These are phyloP conservation scores for Castor canadensis DNA, from an alignment of 2,113 vertebrate species.

Conservation along the genomic window DNA sequence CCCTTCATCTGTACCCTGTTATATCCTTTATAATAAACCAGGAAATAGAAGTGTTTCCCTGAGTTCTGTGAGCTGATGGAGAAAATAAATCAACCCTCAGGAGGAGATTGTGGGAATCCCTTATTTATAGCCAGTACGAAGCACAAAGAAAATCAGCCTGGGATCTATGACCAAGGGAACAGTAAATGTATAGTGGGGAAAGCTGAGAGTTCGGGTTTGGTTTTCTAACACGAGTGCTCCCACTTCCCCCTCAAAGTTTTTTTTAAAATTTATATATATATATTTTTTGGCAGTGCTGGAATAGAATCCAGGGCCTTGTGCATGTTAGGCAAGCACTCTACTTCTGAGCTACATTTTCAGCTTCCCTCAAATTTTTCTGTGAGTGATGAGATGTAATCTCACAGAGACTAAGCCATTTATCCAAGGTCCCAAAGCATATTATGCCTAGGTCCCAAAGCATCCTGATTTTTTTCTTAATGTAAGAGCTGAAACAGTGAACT, in stretches of 20 bases:
- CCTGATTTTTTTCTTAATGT: too few relatives aligned
- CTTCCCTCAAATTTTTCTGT: not conserved
- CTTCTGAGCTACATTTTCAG: not conserved
- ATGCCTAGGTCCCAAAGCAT: not conserved
- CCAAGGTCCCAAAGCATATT: slow-evolving; percentile 13
- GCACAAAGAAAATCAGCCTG: not conserved
- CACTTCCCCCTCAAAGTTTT: not conserved
- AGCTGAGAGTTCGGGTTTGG: not conserved
- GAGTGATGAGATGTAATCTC: not conserved
- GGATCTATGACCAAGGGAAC: not conserved
- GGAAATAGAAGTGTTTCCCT: not conserved
- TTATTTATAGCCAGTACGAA: not conserved
- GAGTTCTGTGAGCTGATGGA: not conserved
- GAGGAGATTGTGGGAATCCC: not conserved
- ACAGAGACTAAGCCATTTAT: slow-evolving; percentile 33
- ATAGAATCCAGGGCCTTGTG: not conserved
- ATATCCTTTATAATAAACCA: not conserved
- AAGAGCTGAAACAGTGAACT: too few relatives aligned
- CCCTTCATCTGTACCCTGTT: not conserved
- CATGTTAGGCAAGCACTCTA: not conserved
- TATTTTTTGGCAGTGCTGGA: too few relatives aligned
- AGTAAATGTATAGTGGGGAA: not conserved
- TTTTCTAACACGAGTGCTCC: not conserved
- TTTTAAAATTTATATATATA: too few relatives aligned
- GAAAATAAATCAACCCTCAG: not conserved